These are phyloP conservation scores for Rhizomys pruinosus DNA, from an alignment of 2,113 vertebrate genomes.

Conservation along the genomic window DNA sequence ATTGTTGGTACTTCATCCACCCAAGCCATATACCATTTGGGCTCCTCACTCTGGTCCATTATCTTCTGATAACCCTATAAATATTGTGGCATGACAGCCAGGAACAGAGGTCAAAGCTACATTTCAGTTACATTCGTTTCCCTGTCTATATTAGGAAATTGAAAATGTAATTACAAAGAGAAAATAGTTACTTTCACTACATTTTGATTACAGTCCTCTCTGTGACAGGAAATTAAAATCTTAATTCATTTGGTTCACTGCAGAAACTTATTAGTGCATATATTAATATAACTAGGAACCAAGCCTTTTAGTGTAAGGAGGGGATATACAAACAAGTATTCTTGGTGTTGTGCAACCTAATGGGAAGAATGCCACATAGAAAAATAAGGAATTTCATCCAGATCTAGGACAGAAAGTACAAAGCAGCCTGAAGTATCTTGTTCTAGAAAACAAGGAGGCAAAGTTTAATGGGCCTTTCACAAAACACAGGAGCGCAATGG, in stretches of 20 bases:
- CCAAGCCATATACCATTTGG: not conserved
- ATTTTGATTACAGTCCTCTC: not conserved
- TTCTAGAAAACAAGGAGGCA: not conserved
- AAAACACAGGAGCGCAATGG: not conserved
- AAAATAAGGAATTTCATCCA: conserved; percentile 26
- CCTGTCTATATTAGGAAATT: not conserved
- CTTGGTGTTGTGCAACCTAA: not conserved
- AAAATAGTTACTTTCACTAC: not conserved
- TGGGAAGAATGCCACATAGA: not conserved
- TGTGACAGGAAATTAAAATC: not conserved
- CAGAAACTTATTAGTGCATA: not conserved
- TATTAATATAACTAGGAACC: conserved; percentile 4
- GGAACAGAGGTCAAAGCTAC: not conserved
- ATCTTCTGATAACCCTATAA: not conserved
- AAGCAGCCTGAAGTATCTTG: not conserved
- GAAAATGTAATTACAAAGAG: not conserved
- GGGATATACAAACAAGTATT: not conserved
- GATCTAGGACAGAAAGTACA: not conserved
- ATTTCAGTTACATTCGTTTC: not conserved
- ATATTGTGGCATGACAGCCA: not conserved
- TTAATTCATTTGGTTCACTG: not conserved
- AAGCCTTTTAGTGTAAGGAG: not conserved
- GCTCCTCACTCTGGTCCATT: not conserved
- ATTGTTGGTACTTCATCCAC: rapidly evolving
- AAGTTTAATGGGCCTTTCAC: not conserved